Conservation (phyloP, 2,113 vertebrate genomes). For the Pao palembangensis region DNA sequence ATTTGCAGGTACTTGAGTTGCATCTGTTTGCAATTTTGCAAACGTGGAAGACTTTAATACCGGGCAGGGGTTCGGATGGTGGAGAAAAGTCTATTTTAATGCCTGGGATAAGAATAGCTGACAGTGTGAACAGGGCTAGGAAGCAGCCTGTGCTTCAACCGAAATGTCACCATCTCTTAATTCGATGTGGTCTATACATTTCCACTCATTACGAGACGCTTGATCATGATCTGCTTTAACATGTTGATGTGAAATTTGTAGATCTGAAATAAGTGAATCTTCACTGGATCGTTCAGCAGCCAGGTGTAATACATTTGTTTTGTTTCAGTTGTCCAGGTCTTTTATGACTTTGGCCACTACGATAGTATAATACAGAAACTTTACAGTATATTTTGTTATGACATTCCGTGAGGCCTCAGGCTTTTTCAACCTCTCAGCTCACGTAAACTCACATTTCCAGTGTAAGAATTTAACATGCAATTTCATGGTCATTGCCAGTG, state of each 20-base stretch:
- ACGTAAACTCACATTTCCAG: background rate
- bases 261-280: too few relatives aligned
- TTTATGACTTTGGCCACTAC: too few relatives aligned
- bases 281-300: too few relatives aligned
- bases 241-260: too few relatives aligned
- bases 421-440: too few relatives aligned
- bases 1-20: conserved; percentile 99
- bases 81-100: conserved; percentile 94
- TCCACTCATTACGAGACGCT: too few relatives aligned
- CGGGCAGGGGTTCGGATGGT: conserved; percentile 71
- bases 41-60: conserved; percentile 99
- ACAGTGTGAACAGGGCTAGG: conserved; percentile 79
- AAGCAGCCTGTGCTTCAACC: background rate
- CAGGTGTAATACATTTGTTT: too few relatives aligned
- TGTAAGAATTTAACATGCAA: background rate
- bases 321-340: too few relatives aligned
- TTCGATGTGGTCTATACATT: too few relatives aligned
- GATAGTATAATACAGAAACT: too few relatives aligned
- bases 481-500: background rate
- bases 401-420: too few relatives aligned
- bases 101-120: conserved; percentile 89
- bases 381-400: background rate
- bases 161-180: conserved; percentile 68
- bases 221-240: too few relatives aligned
- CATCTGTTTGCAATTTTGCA: conserved; percentile 99